These are phyloP conservation scores for Eristalis arbustorum DNA, from an alignment of 2,888 invertebrate species.

Conservation along the genomic window DNA sequence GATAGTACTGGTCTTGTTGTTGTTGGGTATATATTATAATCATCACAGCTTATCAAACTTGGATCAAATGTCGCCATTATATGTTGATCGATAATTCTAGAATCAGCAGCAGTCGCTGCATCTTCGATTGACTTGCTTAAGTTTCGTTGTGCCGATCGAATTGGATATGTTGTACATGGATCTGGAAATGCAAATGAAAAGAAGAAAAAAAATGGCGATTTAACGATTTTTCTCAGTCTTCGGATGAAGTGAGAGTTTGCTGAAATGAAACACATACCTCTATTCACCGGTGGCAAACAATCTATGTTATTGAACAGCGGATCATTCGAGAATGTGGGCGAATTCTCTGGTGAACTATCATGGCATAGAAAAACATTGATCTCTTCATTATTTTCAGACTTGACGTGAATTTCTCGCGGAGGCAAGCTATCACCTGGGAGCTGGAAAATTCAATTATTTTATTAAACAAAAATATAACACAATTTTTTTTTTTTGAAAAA, in stretches of 20 bases:
- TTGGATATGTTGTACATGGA: slow-evolving; percentile 74
- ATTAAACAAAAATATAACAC: neutral
- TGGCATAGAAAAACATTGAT: slow-evolving; percentile 98
- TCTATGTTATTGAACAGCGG: slow-evolving; percentile 84
- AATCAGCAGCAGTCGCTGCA: slow-evolving; percentile 72
- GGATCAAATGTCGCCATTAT: slow-evolving; percentile 36
- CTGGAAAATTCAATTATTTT: slow-evolving; percentile 78
- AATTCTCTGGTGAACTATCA: slow-evolving; percentile 83
- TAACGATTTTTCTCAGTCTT: neutral
- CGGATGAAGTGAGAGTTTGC: neutral
- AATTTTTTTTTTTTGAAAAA: too few species aligned
- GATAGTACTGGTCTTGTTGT: slow-evolving; percentile 76
- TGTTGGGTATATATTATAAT: slow-evolving; percentile 74
- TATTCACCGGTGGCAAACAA: slow-evolving; percentile 82
- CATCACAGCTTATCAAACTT: slow-evolving; percentile 70
- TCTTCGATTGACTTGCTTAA: slow-evolving; percentile 80
- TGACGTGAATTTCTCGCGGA: slow-evolving; percentile 90
- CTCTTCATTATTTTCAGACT: slow-evolving; percentile 92
- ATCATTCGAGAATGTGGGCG: slow-evolving; percentile 81
- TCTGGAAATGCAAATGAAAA: slow-evolving; percentile 10
- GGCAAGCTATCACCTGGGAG: slow-evolving; percentile 85
- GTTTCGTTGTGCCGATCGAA: slow-evolving; percentile 79
- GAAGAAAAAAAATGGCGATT: slow-evolving; percentile 5
- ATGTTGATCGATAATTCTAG: slow-evolving; percentile 52
- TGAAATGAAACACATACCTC: slow-evolving; percentile 70